A percentile compares a stretch with the other conserved stretches of the same genome.
Conservation (phyloP, 2,797 vertebrate genomes). For the Phoebastria nigripes region DNA sequence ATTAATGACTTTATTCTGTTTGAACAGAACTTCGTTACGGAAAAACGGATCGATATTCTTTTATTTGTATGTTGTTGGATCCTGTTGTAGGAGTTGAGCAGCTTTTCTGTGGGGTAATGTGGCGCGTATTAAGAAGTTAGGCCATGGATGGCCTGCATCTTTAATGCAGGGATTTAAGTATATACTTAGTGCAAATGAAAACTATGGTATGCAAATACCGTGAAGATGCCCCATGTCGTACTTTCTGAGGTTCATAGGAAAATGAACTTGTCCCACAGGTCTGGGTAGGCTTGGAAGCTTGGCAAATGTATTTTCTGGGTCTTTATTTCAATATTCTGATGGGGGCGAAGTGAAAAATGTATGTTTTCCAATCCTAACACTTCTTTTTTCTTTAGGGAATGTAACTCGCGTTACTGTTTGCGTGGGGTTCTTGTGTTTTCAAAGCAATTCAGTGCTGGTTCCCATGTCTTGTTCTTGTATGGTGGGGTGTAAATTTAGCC, state of each 20-base stretch:
- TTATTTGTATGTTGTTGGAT: neutral
- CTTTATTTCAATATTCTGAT: rapidly evolving
- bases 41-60: neutral
- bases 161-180: neutral
- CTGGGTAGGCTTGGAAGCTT: neutral
- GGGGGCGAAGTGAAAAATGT: neutral
- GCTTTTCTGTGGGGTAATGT: neutral
- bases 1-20: neutral
- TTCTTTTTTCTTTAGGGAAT: neutral
- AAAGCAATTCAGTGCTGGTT: neutral
- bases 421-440: neutral
- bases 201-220: rapidly evolving
- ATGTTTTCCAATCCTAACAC: neutral
- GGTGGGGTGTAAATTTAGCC: neutral
- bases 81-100: neutral
- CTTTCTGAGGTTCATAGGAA: neutral
- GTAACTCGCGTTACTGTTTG: neutral
- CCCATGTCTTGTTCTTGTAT: neutral
- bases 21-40: neutral
- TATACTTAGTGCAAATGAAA: neutral
- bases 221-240: neutral
- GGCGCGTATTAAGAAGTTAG: neutral
- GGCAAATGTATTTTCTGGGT: neutral
- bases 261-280: neutral
- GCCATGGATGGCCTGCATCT: neutral